phyloP scores from a whole-genome alignment of 1,140 invertebrate genomes.

The Akabosia matsudoensis region DNA sequence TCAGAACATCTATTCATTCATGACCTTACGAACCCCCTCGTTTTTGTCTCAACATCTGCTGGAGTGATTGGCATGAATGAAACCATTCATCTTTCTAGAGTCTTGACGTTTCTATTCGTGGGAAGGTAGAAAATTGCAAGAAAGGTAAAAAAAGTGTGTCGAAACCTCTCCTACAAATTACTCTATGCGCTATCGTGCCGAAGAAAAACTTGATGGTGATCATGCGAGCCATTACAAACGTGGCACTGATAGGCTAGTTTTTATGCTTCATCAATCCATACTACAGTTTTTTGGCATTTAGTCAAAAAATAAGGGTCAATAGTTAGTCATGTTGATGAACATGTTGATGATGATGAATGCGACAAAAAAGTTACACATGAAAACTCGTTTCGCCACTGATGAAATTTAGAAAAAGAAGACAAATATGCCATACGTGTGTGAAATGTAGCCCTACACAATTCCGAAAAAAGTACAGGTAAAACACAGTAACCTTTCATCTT shows the following conservation, averaged over 20 bases:
- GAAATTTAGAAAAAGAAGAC: not conserved
- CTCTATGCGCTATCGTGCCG: too few relatives aligned
- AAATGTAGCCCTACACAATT: not conserved
- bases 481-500: not conserved
- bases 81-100: too few relatives aligned
- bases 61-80: not conserved
- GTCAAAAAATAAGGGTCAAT: not conserved
- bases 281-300: not conserved
- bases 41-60: conserved; percentile 6
- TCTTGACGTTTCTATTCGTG: too few relatives aligned
- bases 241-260: not conserved
- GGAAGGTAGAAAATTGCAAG: too few relatives aligned
- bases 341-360: not conserved
- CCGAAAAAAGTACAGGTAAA: not conserved
- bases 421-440: not conserved
- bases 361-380: not conserved
- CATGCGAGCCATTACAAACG: too few relatives aligned
- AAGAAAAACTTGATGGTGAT: too few relatives aligned
- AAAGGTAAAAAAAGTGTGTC: too few relatives aligned
- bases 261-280: not conserved
- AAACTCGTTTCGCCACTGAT: not conserved
- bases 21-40: not conserved
- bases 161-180: too few relatives aligned
- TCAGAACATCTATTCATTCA: not conserved
- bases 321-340: too few relatives aligned